Evolutionary conservation across 2,113 vertebrate genomes (phyloP), one percentile per base, ranked within the genome.

Genomic region (Pollachius pollachius): DNA sequence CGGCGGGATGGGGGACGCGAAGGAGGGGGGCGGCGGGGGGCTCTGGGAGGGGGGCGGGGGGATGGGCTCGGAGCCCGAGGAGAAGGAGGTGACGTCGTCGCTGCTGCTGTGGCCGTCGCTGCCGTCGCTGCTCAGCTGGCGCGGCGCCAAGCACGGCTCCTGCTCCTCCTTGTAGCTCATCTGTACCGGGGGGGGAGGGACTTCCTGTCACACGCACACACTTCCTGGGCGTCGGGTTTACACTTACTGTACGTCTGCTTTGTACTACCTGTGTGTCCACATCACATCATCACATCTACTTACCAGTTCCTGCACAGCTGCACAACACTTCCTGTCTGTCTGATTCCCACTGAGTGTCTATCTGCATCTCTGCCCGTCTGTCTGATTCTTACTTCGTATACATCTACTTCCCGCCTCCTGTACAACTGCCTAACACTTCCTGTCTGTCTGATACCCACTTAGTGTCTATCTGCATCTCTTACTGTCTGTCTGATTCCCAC

Each of bases 121-220:
- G 81, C 96, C 98, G 69, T 89, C 90, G 0, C 94, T 96, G 93
- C 96, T 97, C 52, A 91, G 87, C 3, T 91, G 95, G 0, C 92
- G 94, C 61, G 92, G 91, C 15, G 90, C 75, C 0, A 93, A 95
- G 79, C 92, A 91, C 74, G 87, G 82, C 8, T 92, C 92, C 88
- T 96, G 96, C 70, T 98, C 97, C 0, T 98, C 97, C 0, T 95
- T 96, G 90, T 98, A 99, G 71, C 93, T 98, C 97, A 99, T 98
- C 97, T 99, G 87, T 18, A 54, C 61, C 41, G 37, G 34, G 57
- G 34, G 57, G 52, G 52, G 15, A 56, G 27, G n/a, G 52, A 41
- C 23, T 3, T 23, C 12, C 59, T 8, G 19, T 25, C 13, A 62
- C 41, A 61, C 66, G 73, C 67, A 19, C 16, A 19, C 59, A 19